Evolutionary conservation across 2,797 vertebrate genomes (phyloP), one percentile per base, ranked within the genome.

Genomic region (Coregonus sp.): DNA sequence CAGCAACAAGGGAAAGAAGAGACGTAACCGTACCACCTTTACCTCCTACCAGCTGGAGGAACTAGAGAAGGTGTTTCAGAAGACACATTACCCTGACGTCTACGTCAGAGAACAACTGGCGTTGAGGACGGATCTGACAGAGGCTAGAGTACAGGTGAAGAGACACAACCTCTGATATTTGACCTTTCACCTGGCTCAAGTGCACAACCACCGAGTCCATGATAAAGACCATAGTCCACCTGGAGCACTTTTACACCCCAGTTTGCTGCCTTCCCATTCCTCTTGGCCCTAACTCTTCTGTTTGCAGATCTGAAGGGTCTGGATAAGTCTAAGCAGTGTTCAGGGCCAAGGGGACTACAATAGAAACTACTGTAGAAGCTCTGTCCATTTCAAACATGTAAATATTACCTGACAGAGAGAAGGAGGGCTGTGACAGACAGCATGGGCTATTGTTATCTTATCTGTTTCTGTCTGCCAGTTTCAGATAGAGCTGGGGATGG

Each of bases 11-110:
- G 97, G 97, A 88, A 99, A 99, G 88, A 99, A 98, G 89, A 86
- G 97, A 50, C 93, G 97, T 80, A 98, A 99, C 89, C 95, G 97
- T 52, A 98, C 97, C 78, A 99, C 97, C 11, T 99, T 99, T 91
- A 99, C 97, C 20, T 97, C 96, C 82, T 98, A 97, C 92, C 97
- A 99, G 92, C 92, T 99, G 86, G 97, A 98, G 81, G 97, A 99
- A 89, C 93, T 99, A 89, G 97, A 99, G 90, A 98, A 98, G 73
- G 97, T 98, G 87, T 99, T 99, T 90, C 97, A 98, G 94, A 99
- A 98, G 93, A 98, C 97, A 4, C 97, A 99, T 91, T 99, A 99
- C 86, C 97, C 97, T 0, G 97, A 99, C 1, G 97, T 99, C 80
- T 98, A 98, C 0, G 97, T 97, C 4, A 95, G 97, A 4, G 97